Evolutionary conservation across 2,113 vertebrate species (phyloP), one percentile per base, ranked within the genome.

Genomic region (Limanda limanda): DNA sequence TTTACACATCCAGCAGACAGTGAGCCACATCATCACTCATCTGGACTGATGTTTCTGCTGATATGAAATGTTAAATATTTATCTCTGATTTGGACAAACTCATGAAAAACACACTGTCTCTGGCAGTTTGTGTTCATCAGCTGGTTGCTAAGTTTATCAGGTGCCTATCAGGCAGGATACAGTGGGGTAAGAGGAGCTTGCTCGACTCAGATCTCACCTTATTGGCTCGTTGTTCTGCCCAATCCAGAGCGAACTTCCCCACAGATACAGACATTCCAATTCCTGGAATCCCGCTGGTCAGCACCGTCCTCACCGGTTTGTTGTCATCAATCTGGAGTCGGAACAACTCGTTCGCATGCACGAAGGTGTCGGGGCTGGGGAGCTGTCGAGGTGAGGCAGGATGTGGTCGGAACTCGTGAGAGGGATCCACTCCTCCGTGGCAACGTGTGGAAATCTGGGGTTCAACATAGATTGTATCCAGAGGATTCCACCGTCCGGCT

Each of bases 201-300:
- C 23, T 1, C 2, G 2, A 15, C 65, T 45, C 17, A 12, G 17
- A 9, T 79, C 73, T 78, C 24, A 93, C 92, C 87, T 37, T 79
- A 57, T 92, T 91, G 8, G 82, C 68, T 0, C 13, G 58, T 0
- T 56, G 18, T n/a, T 92, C 55, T 4, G 76, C 83, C 95, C 94
- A 95, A 37, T 95, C 94, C 31, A 92, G 70, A 20, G 37, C 74
- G 64, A 93, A 88, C 71, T 88, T 94, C 6, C 61, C 84, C 11
- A 88, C 79, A 0, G 55, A 83, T 12, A 94, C 90, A 0, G 88
- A 73, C 79, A 92, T 71, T 3, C 94, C 94, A 0, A 90, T 76
- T 64, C 90, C 93, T 2, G 94, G 80, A 21, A 93, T 9, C 10
- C 92, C 94, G 0, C 89, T 93, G 60, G 93, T 94, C 59, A 94